Conservation (phyloP, 2,888 invertebrate genomes). For the Eucriotettix oculatus region DNA sequence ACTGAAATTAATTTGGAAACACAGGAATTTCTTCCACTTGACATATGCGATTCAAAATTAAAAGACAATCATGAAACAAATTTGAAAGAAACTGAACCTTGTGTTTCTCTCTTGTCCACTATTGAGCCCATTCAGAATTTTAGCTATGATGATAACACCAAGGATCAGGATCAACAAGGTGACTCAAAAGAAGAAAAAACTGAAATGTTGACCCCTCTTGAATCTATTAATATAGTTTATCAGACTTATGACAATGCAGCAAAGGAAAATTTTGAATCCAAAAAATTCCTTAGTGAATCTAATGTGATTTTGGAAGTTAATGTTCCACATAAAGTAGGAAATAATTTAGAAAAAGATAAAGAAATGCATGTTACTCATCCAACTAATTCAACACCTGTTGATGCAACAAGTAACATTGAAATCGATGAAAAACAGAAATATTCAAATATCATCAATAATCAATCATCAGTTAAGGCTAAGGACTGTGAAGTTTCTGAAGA, state of each 20-base stretch:
- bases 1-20: too few species aligned
- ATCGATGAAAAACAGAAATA: neutral
- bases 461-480: too few species aligned
- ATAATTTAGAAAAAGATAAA: neutral
- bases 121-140: neutral
- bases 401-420: neutral
- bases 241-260: neutral
- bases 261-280: neutral
- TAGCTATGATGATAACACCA: neutral
- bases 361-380: neutral
- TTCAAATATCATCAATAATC: too few species aligned
- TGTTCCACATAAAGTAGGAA: neutral
- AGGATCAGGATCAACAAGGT: conserved; percentile 9
- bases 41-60: too few species aligned
- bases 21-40: too few species aligned
- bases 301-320: neutral
- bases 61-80: too few species aligned
- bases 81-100: too few species aligned
- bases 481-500: too few species aligned
- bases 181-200: conserved; percentile 13
- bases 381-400: too few species aligned
- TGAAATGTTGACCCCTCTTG: neutral
- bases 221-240: neutral
- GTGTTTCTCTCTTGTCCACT: too few species aligned
- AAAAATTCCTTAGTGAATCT: too few species aligned